Percentiles rank a stretch among this genome's conserved stretches.
These are phyloP conservation scores for Sphaerodactylus townsendi DNA, from an alignment of 2,113 vertebrate species.

Conservation along the genomic window DNA sequence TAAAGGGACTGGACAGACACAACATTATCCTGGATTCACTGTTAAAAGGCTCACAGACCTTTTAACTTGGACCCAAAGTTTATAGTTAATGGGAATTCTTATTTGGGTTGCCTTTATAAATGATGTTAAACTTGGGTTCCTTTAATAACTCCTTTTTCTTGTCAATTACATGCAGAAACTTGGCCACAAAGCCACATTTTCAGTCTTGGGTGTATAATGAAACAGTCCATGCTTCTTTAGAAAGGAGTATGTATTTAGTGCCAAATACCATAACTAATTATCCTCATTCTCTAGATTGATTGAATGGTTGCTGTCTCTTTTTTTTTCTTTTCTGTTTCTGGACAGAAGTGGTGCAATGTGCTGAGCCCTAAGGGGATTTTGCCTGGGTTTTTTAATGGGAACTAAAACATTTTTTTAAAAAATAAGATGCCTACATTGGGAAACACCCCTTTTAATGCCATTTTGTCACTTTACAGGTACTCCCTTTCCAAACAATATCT, in stretches of 20 bases:
- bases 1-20: not conserved
- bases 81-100: not conserved
- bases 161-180: not conserved
- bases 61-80: not conserved
- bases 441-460: not conserved
- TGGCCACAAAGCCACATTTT: not conserved
- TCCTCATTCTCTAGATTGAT: rapidly evolving
- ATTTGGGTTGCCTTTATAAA: not conserved
- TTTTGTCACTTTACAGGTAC: not conserved
- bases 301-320: too few species aligned
- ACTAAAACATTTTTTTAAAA: not conserved
- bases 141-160: not conserved
- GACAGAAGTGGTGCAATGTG: not conserved
- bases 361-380: not conserved
- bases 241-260: not conserved
- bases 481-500: not conserved
- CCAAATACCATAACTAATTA: not conserved
- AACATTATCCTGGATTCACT: not conserved
- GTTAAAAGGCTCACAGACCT: not conserved
- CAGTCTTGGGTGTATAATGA: not conserved
- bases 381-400: not conserved
- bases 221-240: not conserved
- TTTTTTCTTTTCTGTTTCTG: not conserved
- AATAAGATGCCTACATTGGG: not conserved
- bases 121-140: too few species aligned